phyloP scores from a whole-genome alignment of 2,113 vertebrate genomes.

The Circaetus cinerascens region DNA sequence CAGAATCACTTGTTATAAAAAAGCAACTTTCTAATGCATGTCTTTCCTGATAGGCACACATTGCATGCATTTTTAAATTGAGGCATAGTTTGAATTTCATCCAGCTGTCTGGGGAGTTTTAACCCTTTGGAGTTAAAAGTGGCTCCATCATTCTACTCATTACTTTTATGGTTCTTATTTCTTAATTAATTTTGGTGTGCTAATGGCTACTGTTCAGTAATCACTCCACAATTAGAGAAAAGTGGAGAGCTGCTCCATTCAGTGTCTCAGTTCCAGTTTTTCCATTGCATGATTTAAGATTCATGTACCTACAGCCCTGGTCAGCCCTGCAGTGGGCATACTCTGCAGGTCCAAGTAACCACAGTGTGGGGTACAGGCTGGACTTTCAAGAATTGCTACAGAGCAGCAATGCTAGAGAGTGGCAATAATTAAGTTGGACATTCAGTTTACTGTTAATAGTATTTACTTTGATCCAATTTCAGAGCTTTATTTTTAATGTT shows the following conservation, averaged over 20 bases:
- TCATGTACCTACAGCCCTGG: fast-evolving
- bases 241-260: neutral
- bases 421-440: neutral
- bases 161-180: neutral
- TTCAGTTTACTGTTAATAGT: neutral
- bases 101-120: neutral
- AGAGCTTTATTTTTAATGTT: neutral
- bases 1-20: neutral
- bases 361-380: too few relatives aligned
- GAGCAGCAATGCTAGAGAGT: neutral
- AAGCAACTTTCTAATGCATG: neutral
- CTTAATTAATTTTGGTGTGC: neutral
- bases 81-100: neutral
- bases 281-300: fast-evolving
- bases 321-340: fast-evolving
- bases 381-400: neutral
- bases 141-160: neutral
- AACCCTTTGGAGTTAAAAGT: neutral
- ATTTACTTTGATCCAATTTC: neutral
- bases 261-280: neutral
- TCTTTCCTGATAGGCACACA: neutral
- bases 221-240: neutral
- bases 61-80: neutral
- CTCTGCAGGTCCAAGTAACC: neutral
- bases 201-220: neutral